Percentiles rank a stretch among this genome's conserved stretches.
Conservation (phyloP, 1,140 invertebrate genomes). For the Adoxophyes honmai region DNA sequence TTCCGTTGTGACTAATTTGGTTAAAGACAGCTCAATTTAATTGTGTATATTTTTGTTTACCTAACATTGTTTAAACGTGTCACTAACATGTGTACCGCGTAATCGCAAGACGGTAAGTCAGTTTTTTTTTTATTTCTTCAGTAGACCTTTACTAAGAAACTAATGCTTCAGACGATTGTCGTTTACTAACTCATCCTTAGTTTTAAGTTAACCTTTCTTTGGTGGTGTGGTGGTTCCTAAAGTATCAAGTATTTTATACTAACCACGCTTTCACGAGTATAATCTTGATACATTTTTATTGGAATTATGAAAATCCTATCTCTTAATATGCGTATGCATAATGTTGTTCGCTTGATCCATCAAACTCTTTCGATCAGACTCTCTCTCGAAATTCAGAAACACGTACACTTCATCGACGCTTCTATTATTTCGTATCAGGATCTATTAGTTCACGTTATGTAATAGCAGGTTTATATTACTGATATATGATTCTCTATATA, state of each 20-base stretch:
- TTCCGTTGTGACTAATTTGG: constrained; percentile 60
- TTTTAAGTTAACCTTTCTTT: constrained; percentile 35
- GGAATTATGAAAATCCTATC: constrained; percentile 61
- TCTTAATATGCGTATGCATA: constrained; percentile 61
- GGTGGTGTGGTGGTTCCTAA: constrained; percentile 67
- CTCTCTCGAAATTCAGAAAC: neutral
- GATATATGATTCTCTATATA: constrained; percentile 7
- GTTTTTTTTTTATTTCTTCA: constrained; percentile 28
- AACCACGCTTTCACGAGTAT: constrained; percentile 32
- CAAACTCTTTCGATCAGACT: neutral
- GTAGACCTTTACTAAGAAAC: constrained; percentile 35
- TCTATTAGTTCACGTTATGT: neutral
- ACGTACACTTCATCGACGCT: neutral
- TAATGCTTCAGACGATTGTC: constrained; percentile 55
- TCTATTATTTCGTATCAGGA: constrained; percentile 3
- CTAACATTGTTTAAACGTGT: constrained; percentile 40
- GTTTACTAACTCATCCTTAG: constrained; percentile 40
- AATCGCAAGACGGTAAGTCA: constrained; percentile 48
- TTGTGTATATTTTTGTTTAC: constrained; percentile 41
- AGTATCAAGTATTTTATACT: constrained; percentile 26
- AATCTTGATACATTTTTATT: constrained; percentile 35
- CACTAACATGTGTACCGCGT: constrained; percentile 39
- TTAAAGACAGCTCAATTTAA: constrained; percentile 65
- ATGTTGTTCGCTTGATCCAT: constrained; percentile 2
- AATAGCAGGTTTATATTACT: constrained; percentile 4